Conservation (phyloP, 1,140 invertebrate genomes). For the Caenorhabditis latens region DNA sequence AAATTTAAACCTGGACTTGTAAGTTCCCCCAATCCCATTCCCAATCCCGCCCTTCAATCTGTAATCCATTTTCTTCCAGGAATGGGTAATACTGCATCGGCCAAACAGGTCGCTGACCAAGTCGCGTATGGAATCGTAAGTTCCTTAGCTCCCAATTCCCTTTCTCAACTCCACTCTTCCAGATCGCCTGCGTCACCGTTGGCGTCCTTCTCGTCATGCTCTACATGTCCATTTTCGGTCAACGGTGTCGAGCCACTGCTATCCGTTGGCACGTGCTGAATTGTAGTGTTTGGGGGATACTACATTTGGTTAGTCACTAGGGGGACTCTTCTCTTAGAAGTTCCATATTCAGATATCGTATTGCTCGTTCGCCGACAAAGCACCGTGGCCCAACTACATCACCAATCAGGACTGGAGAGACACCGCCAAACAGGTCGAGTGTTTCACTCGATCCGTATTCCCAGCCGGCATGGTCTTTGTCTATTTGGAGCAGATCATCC, state of each 20-base stretch:
- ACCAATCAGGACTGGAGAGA: constrained; percentile 55
- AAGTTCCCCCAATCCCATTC: no score
- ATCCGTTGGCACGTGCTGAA: constrained; percentile 62
- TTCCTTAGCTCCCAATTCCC: neutral
- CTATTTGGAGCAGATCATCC: constrained; percentile 58
- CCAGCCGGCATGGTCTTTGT: constrained; percentile 61
- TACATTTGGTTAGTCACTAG: constrained; percentile 38
- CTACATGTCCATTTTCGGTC: constrained; percentile 58
- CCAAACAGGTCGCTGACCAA: constrained; percentile 32
- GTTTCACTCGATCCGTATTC: constrained; percentile 60
- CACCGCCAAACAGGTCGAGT: constrained; percentile 52
- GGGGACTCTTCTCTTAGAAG: neutral
- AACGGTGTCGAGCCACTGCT: constrained; percentile 16
- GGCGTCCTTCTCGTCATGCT: constrained; percentile 56
- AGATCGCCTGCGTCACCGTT: constrained; percentile 50
- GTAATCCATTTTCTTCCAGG: neutral
- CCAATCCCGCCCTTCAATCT: no score
- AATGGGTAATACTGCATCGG: constrained; percentile 36
- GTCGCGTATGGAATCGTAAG: constrained; percentile 37
- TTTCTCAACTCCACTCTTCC: neutral
- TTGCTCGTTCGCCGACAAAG: constrained; percentile 52
- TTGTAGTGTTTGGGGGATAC: constrained; percentile 58
- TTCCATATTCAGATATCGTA: neutral
- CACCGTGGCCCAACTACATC: constrained; percentile 57
- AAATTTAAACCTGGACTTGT: no score